phyloP scores from a whole-genome alignment of 1,140 invertebrate genomes.

The Pemphigus obesinymphae region DNA sequence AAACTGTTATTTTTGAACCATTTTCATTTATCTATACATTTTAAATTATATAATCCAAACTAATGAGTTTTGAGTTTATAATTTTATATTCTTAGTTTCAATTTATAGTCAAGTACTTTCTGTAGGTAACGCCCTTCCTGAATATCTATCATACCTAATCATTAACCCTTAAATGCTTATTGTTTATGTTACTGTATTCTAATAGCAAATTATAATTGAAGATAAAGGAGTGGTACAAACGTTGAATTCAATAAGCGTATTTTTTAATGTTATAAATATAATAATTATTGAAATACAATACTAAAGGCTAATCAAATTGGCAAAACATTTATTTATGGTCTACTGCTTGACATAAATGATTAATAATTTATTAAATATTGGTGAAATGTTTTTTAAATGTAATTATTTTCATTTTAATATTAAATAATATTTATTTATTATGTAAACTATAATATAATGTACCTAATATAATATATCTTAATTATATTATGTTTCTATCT shows the following conservation, averaged over 20 bases:
- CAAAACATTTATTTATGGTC: neutral
- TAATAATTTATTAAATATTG: neutral
- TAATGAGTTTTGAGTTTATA: neutral
- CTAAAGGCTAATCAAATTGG: neutral
- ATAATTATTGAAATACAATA: neutral
- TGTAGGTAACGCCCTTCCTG: slow-evolving; percentile 9
- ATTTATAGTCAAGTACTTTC: neutral
- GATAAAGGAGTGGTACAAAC: neutral
- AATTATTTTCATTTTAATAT: no score
- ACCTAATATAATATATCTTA: no score
- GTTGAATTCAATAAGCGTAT: neutral
- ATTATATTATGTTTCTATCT: no score
- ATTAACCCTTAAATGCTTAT: neutral
- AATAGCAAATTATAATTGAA: slow-evolving; percentile 19
- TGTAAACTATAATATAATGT: no score
- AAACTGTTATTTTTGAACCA: no score
- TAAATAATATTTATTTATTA: no score
- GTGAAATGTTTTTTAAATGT: neutral
- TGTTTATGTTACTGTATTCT: neutral
- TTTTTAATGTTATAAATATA: neutral
- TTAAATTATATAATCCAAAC: neutral
- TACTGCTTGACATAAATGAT: neutral
- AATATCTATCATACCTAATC: neutral
- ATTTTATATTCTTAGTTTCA: neutral
- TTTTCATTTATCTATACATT: no score